These are phyloP conservation scores for Spea multiplicata DNA, from an alignment of 2,113 vertebrate species.

Conservation along the genomic window DNA sequence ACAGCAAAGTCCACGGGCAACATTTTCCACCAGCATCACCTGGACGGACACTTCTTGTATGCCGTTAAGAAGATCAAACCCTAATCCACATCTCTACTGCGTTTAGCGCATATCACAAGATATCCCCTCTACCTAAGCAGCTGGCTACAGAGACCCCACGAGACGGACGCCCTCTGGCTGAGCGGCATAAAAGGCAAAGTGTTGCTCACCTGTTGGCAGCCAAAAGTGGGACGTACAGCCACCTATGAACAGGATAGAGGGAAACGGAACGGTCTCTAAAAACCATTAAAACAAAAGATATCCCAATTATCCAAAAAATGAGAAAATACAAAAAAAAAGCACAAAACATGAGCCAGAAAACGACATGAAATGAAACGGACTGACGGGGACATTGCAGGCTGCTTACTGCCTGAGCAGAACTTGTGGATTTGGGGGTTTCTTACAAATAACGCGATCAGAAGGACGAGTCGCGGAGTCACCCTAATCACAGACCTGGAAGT, in stretches of 20 bases:
- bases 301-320: not conserved
- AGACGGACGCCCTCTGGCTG: not conserved
- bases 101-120: not conserved
- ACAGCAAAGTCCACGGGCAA: too few species aligned
- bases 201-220: not conserved
- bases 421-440: not conserved
- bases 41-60: too few species aligned
- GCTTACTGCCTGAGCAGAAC: not conserved
- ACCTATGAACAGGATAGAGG: not conserved
- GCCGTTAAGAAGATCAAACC: too few species aligned
- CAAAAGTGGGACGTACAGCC: not conserved
- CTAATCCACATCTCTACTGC: not conserved
- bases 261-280: not conserved
- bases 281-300: not conserved
- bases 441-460: not conserved
- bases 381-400: not conserved
- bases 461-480: not conserved
- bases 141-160: not conserved
- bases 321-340: not conserved
- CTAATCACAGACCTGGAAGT: not conserved
- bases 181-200: not conserved
- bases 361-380: constrained; percentile 35
- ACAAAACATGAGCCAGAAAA: not conserved
- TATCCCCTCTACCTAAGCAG: not conserved
- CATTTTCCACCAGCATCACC: too few species aligned